A percentile compares a stretch with the other conserved stretches of the same genome.
Evolutionary conservation across 1,140 invertebrate species (phyloP).

Genomic region (Halictus rubicundus): DNA sequence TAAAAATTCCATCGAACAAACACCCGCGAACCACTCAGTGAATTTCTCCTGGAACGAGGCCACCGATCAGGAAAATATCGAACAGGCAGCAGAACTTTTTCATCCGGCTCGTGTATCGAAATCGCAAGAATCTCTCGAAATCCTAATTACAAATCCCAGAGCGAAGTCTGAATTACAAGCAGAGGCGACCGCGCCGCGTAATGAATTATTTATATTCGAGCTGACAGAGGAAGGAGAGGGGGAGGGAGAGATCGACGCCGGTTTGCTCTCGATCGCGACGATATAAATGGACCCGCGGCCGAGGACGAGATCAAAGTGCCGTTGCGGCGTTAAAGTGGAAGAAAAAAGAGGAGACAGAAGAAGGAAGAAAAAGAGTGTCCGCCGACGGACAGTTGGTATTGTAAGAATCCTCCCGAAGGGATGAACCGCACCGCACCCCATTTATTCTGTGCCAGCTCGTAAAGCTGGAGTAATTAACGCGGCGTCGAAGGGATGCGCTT

Average conservation of each 20-base stretch:
- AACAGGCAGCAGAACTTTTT: neutral
- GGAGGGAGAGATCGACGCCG: neutral
- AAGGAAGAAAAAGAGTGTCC: neutral
- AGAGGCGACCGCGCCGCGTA: neutral
- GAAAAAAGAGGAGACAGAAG: neutral
- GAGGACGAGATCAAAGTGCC: conserved; percentile 27
- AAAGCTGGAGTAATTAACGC: conserved; percentile 64
- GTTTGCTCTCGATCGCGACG: conserved; percentile 20
- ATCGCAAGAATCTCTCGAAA: neutral
- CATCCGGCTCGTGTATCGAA: neutral
- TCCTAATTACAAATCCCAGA: conserved; percentile 1
- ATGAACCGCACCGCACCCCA: conserved; percentile 18
- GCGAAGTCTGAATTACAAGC: neutral
- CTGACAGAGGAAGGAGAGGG: neutral
- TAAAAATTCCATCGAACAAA: no score
- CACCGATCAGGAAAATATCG: no score
- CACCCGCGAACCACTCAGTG: no score
- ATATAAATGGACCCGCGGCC: conserved; percentile 17
- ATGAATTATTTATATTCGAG: conserved; percentile 26
- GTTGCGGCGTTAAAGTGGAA: conserved; percentile 3
- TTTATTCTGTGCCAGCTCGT: conserved; percentile 26
- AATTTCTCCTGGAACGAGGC: no score
- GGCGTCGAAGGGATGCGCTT: neutral
- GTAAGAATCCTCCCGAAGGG: conserved; percentile 34
- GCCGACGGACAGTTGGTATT: conserved; percentile 29